These are phyloP conservation scores for Proales similis DNA, from an alignment of 1,140 invertebrate genomes.

Conservation along the genomic window DNA sequence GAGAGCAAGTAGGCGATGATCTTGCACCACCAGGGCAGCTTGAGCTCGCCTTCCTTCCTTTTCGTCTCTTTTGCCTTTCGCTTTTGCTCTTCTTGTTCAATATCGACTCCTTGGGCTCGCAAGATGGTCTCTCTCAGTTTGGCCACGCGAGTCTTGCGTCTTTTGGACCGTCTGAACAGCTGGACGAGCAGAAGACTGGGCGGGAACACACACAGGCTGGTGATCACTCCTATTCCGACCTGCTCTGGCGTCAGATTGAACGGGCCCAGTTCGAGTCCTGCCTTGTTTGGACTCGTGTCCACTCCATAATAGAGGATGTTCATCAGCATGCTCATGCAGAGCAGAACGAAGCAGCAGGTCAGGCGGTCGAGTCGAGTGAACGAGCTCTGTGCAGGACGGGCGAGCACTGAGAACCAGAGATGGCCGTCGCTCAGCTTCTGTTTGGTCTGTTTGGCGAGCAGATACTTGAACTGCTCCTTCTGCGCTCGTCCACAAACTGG, in stretches of 20 bases:
- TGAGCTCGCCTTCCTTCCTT: slow-evolving; percentile 41
- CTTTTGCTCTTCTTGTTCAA: background rate
- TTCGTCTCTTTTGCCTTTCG: background rate
- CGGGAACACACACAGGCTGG: slow-evolving; percentile 3
- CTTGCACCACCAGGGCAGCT: slow-evolving; percentile 41
- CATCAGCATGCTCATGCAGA: slow-evolving; percentile 35
- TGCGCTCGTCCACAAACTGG: slow-evolving; percentile 7
- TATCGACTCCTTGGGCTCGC: background rate
- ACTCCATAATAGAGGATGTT: slow-evolving; percentile 36
- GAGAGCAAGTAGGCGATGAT: slow-evolving; percentile 19
- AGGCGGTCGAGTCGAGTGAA: slow-evolving; percentile 34
- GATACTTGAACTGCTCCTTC: slow-evolving; percentile 12
- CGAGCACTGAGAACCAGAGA: slow-evolving; percentile 29
- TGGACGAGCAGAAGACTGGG: slow-evolving; percentile 14
- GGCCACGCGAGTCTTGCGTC: background rate
- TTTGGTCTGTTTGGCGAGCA: slow-evolving; percentile 9
- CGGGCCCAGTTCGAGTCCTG: background rate
- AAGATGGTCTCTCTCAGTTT: background rate
- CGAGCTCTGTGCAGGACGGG: background rate
- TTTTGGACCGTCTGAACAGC: slow-evolving; percentile 14
- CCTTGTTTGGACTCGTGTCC: background rate
- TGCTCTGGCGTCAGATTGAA: slow-evolving; percentile 22
- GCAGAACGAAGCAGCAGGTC: slow-evolving; percentile 31
- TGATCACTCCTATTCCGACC: slow-evolving; percentile 16
- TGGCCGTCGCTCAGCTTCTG: slow-evolving; percentile 17